Base-by-base conservation (phyloP, 2,113 vertebrate genomes). In the Tenebrosternarchus preto region DNA sequence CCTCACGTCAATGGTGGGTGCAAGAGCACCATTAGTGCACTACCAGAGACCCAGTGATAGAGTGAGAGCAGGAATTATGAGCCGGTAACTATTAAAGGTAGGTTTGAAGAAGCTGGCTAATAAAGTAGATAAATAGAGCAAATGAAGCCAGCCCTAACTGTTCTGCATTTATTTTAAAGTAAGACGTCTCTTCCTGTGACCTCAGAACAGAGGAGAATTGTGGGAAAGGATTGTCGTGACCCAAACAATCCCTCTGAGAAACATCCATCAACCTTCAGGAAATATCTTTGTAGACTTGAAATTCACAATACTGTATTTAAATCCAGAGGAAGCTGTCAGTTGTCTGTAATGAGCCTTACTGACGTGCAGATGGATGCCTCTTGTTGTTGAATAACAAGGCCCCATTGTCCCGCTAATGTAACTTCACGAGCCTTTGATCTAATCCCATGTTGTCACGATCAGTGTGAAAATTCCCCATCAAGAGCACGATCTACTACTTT, bases 391-490 rank as follows among this genome's bases (percentile, higher is more conserved):
- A 92, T 91, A 90, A 91, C 90, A 91, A 91, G 84, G 84, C 80
- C 20, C 67, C 77, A 90, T 92, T 93, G 91, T 93, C 88, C 82
- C 89, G 88, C 89, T 92, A 92, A 92, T 91, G 89, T 90, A 90
- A 90, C 89, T 90, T 87, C 87, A 92, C 92, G 86, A 85, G 88
- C 89, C 92, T 94, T 94, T 94, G 92, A 94, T 93, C 86, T 88
- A 88, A 90, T 92, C 90, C 90, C 89, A 92, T 91, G 92, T 93
- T 91, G 91, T 91, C 87, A 80, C 77, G 87, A 85, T 88, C 87
- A 85, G 88, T 90, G 92, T 92, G 90, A 92, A 93, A 92, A 91
- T 92, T 90, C 90, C 87, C 81, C 84, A 89, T 91, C 90, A 91
- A 92, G 91, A 89, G 91, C 90, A 90, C 85, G 92, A 92, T 93